Conservation (phyloP, 2,797 vertebrate species). For the Darevskia mixta region DNA sequence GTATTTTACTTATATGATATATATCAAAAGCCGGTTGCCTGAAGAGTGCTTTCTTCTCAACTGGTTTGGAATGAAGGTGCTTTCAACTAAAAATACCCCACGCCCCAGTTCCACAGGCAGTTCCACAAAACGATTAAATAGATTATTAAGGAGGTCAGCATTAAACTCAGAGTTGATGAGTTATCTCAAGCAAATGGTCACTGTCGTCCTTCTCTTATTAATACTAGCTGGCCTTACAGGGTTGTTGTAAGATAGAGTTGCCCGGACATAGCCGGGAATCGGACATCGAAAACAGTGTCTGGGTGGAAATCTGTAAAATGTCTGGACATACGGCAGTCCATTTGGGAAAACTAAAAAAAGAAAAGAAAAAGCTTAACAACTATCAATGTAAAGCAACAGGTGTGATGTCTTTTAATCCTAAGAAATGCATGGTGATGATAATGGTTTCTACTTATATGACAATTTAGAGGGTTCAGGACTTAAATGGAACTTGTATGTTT, state of each 20-base stretch:
- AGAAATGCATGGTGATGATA: too few species aligned
- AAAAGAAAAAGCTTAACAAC: too few species aligned
- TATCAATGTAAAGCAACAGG: background rate
- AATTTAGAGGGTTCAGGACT: too few species aligned
- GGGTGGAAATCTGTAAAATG: too few species aligned
- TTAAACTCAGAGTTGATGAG: background rate
- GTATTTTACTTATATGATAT: background rate
- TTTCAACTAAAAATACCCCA: background rate
- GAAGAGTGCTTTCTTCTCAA: background rate
- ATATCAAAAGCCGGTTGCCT: conserved; percentile 18
- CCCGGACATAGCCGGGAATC: too few species aligned
- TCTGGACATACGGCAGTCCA: too few species aligned
- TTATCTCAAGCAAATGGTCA: background rate
- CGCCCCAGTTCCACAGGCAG: background rate
- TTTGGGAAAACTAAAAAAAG: too few species aligned
- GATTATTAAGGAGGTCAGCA: background rate
- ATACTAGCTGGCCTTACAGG: background rate
- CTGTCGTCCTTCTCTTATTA: too few species aligned
- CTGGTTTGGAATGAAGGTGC: background rate
- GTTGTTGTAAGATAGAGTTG: background rate
- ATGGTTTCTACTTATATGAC: too few species aligned
- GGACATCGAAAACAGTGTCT: too few species aligned
- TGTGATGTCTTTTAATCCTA: background rate
- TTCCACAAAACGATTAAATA: background rate
- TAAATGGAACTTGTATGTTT: too few species aligned